phyloP scores from a whole-genome alignment of 2,797 vertebrate species.

The Uromys caudimaculatus region DNA sequence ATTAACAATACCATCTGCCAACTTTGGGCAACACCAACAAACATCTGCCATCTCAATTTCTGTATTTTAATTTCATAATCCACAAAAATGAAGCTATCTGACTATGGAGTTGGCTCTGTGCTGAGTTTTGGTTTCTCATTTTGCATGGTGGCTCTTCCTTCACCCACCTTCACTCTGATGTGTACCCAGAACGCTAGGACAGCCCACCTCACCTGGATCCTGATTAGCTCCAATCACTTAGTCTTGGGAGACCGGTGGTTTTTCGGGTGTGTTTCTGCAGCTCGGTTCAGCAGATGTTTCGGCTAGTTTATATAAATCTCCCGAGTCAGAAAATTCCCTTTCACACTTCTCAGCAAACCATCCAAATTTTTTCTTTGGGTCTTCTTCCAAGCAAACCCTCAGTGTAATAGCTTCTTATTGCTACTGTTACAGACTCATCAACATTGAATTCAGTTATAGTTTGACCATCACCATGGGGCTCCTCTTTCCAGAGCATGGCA shows the following conservation, averaged over 20 bases:
- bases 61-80: neutral
- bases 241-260: neutral
- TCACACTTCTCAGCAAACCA: neutral
- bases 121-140: neutral
- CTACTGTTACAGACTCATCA: neutral
- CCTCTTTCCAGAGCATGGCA: neutral
- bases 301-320: neutral
- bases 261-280: neutral
- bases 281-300: neutral
- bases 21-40: neutral
- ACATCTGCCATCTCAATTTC: constrained; percentile 15
- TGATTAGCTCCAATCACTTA: neutral
- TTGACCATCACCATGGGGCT: neutral
- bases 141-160: neutral
- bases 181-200: neutral
- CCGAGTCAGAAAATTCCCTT: constrained; percentile 8
- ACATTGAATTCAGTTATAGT: neutral
- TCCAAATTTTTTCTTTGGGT: neutral
- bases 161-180: neutral
- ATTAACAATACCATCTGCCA: constrained; percentile 6
- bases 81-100: neutral
- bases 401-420: neutral
- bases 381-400: neutral
- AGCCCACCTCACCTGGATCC: neutral
- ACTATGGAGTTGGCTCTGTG: neutral